Base-by-base conservation (phyloP, 1,140 invertebrate species). In the Scaptomyza graminum region DNA sequence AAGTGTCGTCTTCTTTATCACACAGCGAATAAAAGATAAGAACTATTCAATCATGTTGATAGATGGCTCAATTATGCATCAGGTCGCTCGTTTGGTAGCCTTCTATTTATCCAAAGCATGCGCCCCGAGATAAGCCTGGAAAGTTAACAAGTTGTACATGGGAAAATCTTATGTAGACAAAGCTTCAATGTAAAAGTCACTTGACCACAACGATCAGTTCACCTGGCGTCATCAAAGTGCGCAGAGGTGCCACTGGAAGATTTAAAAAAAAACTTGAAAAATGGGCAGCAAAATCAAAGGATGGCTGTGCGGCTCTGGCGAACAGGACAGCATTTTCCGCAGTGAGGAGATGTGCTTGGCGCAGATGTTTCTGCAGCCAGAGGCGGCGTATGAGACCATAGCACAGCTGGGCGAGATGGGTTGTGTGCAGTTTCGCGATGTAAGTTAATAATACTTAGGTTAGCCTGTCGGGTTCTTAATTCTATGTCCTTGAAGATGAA, bases 351-450 rank as follows among this genome's bases (percentile, higher is more conserved):
- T 96, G 96, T 95, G 94, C 51, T 92, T 97, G 76, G 96, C 96
- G 91, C 96, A 97, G 92, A 94, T 97, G 80, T 97, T 97, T 92
- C 95, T 97, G 71, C 97, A 97, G 90, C 96, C 96, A 28, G 97
- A 98, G 93, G 96, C 97, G 7, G 96, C 96, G 16, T 98, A 98
- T 91, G 94, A 95, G 55, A 96, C 96, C 62, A 95, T 98, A n/a
- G 95, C 97, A 0, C 96, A 97, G 90, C 92, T 98, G 44, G 97
- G 97, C 5, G 97, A 98, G 93, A 94, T 96, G 34, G 97, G 97
- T 59, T 94, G 96, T 72, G 96, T 97, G 47, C 97, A 98, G 92
- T 98, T 98, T 92, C 93, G 96, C 91, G 97, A 98, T 93, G 96
- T 97, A 94, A 96, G 95, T 80, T 15, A 0, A 12, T 64, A 25